Evolutionary conservation across 2,113 vertebrate genomes (phyloP).

Genomic region (Eulemur rufifrons): DNA sequence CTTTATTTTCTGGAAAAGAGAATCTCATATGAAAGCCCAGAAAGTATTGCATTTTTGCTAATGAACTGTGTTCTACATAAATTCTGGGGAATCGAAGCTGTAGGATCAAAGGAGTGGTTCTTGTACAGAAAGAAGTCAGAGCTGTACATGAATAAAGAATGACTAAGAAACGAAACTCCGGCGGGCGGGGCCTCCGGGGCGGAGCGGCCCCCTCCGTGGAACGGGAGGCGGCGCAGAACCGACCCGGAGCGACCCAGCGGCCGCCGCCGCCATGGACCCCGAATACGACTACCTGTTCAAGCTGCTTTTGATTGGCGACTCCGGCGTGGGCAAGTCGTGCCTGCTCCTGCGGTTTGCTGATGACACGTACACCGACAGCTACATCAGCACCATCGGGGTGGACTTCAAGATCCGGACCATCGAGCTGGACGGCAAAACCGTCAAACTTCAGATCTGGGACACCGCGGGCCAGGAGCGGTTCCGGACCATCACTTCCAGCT

Average conservation of each 20-base stretch:
- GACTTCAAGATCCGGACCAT: constrained; percentile 95
- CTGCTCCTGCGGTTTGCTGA: constrained; percentile 92
- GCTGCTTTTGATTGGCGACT: constrained; percentile 91
- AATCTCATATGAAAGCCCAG: neutral
- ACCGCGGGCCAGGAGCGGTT: constrained; percentile 93
- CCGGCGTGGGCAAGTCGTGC: constrained; percentile 92
- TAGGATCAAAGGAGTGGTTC: neutral
- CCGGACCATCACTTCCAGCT: constrained; percentile 93
- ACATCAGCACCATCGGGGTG: constrained; percentile 94
- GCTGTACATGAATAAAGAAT: neutral
- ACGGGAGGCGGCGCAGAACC: no score
- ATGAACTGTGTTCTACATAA: neutral
- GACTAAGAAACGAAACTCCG: neutral
- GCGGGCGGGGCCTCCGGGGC: no score
- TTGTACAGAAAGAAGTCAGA: neutral
- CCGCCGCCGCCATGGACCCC: no score
- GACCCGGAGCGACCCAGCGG: no score
- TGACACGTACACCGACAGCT: constrained; percentile 94
- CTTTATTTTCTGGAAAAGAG: neutral
- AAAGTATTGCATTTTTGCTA: neutral
- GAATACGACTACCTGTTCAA: constrained; percentile 89
- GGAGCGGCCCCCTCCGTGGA: no score
- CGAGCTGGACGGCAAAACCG: constrained; percentile 93
- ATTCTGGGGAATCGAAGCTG: neutral
- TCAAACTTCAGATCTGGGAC: constrained; percentile 94